Evolutionary conservation across 2,888 invertebrate species (phyloP), one percentile per base, ranked within the genome.

Genomic region (Caenorhabditis doughertyi): DNA sequence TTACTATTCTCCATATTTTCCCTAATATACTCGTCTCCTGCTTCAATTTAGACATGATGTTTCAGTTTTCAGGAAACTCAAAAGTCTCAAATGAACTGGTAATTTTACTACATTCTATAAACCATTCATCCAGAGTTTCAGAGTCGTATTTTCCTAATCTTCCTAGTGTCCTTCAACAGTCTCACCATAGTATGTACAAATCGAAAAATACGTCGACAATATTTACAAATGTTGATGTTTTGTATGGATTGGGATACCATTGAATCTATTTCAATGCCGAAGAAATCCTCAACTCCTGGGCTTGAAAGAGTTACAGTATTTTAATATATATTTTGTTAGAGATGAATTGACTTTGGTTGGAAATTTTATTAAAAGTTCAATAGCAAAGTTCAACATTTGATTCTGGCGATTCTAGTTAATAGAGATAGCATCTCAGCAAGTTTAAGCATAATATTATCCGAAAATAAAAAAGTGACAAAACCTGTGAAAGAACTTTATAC

Each of bases 131-230:
- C 8, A 32, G 23, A 11, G 18, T 49, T 67, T 42, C 67, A 76
- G 76, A 76, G 76, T 51, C 56, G 67, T 1, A 42, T 68, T 3
- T 67, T 58, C 11, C 47, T 68, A 1, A 58, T 76, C 21, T 76
- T 76, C 27, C 42, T 76, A 21, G 67, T 76, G 0, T 76, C 76
- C 5, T 76, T 68, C 29, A 68, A 77, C 68, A 77, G 77, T 44
- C 25, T 77, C 16, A 70, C 77, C 7, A 77, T 77, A 8, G 60
- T 77, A 18, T 39, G 29, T 29, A 68, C 68, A 4, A 68, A 77
- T 29, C 39, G 42, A 18, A 62, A 53, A 53, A 53, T 77, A 3
- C 56, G 77, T 2, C 42, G 21, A 2, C 58, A 49, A 2, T 77
- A 77, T 32, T 11, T 60, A 0, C n/a, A 53, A 4, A 25, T 32